Conservation (phyloP, 2,113 vertebrate species). For the Naja naja region DNA sequence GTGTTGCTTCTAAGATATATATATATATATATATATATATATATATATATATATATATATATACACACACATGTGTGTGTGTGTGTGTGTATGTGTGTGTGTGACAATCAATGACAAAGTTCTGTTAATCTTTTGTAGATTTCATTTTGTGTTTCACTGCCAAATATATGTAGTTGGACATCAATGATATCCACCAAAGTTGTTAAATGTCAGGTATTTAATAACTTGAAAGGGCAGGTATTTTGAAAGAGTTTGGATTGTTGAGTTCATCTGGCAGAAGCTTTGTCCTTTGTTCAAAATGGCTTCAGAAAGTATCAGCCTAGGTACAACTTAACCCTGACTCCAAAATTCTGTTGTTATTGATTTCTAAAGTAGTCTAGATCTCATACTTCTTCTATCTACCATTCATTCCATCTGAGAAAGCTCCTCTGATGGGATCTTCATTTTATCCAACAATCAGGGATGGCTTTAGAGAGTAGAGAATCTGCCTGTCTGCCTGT, state of each 20-base stretch:
- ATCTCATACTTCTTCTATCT: background rate
- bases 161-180: slow-evolving; percentile 62
- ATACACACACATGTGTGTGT: no score
- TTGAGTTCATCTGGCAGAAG: slow-evolving; percentile 66
- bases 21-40: fast-evolving
- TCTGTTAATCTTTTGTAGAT: slow-evolving; percentile 59
- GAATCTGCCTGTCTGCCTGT: no score
- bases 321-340: slow-evolving; percentile 17
- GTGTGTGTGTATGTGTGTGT: slow-evolving; percentile 1
- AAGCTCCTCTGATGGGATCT: background rate
- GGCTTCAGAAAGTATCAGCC: background rate
- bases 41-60: fast-evolving
- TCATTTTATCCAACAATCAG: background rate
- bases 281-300: slow-evolving; percentile 24
- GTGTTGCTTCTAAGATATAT: slow-evolving; percentile 42
- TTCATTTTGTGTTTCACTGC: slow-evolving; percentile 67
- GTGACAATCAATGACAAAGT: slow-evolving; percentile 65
- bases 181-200: slow-evolving; percentile 69
- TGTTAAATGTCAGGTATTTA: slow-evolving; percentile 77
- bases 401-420: background rate
- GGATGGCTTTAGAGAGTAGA: background rate
- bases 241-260: slow-evolving; percentile 68
- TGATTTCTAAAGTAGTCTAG: background rate
- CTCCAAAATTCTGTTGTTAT: slow-evolving; percentile 29
- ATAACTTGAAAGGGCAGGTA: slow-evolving; percentile 77